These are phyloP conservation scores for Scaptodrosophila latifasciaeformis DNA, from an alignment of 2,888 invertebrate genomes.

Conservation along the genomic window DNA sequence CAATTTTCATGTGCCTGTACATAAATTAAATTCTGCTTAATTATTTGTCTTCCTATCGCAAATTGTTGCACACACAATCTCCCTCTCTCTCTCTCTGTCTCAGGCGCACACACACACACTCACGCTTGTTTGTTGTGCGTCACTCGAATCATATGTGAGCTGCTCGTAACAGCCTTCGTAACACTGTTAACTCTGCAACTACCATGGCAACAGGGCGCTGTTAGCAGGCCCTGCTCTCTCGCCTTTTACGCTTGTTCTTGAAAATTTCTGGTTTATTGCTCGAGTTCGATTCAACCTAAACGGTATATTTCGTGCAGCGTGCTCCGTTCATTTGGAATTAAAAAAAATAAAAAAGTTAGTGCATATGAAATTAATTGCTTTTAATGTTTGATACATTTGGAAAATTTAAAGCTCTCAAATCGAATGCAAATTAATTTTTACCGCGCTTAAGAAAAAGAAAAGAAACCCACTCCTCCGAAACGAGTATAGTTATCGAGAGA, in stretches of 20 bases:
- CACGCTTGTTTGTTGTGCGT: not conserved
- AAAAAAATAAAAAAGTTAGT: not conserved
- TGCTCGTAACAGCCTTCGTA: constrained; percentile 5
- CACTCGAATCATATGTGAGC: not conserved
- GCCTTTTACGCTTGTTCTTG: not conserved
- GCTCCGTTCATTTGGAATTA: too few relatives aligned
- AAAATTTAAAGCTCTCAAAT: too few relatives aligned
- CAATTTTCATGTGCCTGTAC: not conserved
- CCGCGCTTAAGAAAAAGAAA: too few relatives aligned
- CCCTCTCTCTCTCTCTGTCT: too few relatives aligned
- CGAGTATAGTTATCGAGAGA: too few relatives aligned
- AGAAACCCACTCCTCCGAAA: too few relatives aligned
- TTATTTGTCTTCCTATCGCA: too few relatives aligned
- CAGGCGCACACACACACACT: too few relatives aligned
- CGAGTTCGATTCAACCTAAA: constrained; percentile 1
- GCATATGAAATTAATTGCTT: too few relatives aligned
- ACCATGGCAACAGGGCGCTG: not conserved
- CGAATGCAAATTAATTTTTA: too few relatives aligned
- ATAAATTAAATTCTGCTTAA: not conserved
- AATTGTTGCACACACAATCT: too few relatives aligned
- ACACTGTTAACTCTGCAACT: constrained; percentile 15
- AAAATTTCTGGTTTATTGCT: constrained; percentile 23
- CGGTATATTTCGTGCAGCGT: constrained; percentile 24
- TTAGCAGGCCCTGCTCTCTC: not conserved
- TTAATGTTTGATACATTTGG: too few relatives aligned